These are phyloP conservation scores for Atherinosoma microstoma DNA, from an alignment of 2,797 vertebrate species.

Conservation along the genomic window DNA sequence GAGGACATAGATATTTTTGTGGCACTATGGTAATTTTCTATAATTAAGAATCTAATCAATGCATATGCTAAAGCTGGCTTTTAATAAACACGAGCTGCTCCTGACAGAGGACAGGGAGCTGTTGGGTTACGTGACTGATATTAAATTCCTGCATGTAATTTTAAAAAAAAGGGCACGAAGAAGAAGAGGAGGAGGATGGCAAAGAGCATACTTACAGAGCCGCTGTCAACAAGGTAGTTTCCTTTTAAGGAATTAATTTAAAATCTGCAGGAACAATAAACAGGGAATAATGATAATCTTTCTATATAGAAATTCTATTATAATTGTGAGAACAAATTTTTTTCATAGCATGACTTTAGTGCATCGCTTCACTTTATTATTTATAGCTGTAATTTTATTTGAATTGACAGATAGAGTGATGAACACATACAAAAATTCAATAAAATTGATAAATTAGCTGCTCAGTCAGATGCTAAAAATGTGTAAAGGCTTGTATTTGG, in stretches of 20 bases:
- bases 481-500: slow-evolving; percentile 55
- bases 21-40: slow-evolving; percentile 70
- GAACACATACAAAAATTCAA: neutral
- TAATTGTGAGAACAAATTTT: too few relatives aligned
- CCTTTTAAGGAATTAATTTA: neutral
- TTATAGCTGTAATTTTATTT: neutral
- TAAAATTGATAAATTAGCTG: neutral
- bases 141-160: slow-evolving; percentile 68
- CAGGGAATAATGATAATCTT: neutral
- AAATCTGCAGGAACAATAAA: neutral
- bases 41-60: slow-evolving; percentile 85
- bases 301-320: neutral
- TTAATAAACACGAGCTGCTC: slow-evolving; percentile 79
- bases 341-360: too few relatives aligned
- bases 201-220: slow-evolving; percentile 9
- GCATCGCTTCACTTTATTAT: neutral
- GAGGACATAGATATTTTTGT: slow-evolving; percentile 61
- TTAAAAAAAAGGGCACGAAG: slow-evolving; percentile 42
- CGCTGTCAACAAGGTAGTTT: slow-evolving; percentile 4
- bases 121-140: slow-evolving; percentile 65
- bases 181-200: slow-evolving; percentile 22
- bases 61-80: slow-evolving; percentile 74
- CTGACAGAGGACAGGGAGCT: slow-evolving; percentile 71
- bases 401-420: neutral
- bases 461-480: slow-evolving; percentile 18